Evolutionary conservation across 2,888 invertebrate species (phyloP).

Genomic region (Blastobasis adustella): DNA sequence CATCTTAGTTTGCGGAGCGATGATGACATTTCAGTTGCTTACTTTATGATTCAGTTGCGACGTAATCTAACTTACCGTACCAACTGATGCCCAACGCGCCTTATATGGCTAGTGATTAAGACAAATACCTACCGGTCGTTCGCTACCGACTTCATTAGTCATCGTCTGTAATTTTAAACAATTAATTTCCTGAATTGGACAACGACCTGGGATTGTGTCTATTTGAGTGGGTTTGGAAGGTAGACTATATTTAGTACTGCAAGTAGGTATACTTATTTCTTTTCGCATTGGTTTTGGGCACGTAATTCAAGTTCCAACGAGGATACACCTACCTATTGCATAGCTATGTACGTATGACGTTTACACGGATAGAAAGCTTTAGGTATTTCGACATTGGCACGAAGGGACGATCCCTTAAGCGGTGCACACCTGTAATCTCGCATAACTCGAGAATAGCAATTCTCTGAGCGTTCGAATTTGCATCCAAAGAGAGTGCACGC

Average conservation of each 20-base stretch:
- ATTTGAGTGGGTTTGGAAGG: too few relatives aligned
- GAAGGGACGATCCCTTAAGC: too few relatives aligned
- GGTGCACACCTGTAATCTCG: too few relatives aligned
- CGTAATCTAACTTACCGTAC: neutral
- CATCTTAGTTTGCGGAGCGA: neutral
- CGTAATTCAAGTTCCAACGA: too few relatives aligned
- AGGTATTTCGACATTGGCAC: too few relatives aligned
- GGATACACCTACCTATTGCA: too few relatives aligned
- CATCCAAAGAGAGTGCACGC: slow-evolving; percentile 18
- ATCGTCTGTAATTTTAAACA: neutral
- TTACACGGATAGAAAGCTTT: too few relatives aligned
- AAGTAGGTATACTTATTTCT: too few relatives aligned
- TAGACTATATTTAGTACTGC: too few relatives aligned
- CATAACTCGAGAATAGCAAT: neutral
- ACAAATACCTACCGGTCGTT: neutral
- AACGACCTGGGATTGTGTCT: too few relatives aligned
- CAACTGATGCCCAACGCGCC: neutral
- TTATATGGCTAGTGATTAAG: neutral
- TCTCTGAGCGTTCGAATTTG: slow-evolving; percentile 2
- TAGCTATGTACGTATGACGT: too few relatives aligned
- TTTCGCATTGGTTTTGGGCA: too few relatives aligned
- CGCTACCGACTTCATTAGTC: neutral
- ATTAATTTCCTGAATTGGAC: neutral
- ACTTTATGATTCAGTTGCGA: neutral
- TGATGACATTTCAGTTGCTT: neutral